phyloP scores from a whole-genome alignment of 2,888 invertebrate species.

The Tachina grossa region DNA sequence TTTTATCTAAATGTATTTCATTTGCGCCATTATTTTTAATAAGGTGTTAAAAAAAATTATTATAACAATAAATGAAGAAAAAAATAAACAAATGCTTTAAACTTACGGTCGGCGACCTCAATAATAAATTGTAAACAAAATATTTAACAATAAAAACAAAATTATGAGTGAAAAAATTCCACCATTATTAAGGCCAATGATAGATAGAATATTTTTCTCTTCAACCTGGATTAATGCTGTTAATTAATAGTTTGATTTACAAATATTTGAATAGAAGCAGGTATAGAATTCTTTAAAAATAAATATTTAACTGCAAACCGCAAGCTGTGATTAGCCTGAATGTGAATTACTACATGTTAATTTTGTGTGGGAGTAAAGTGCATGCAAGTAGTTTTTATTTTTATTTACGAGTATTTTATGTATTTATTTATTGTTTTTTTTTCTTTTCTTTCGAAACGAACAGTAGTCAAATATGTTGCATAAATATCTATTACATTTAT shows the following conservation, averaged over 20 bases:
- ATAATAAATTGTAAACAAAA: constrained; percentile 52
- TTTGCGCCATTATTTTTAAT: constrained; percentile 23
- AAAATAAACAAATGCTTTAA: neutral
- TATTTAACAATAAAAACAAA: neutral
- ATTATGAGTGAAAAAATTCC: neutral
- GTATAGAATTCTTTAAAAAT: neutral
- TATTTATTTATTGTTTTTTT: neutral
- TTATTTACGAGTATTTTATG: too few relatives aligned
- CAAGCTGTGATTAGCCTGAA: constrained; percentile 27
- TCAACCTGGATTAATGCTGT: too few relatives aligned
- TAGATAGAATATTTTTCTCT: neutral
- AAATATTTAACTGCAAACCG: neutral
- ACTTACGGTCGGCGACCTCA: constrained; percentile 67
- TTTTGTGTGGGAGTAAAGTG: constrained; percentile 38
- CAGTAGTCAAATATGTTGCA: constrained; percentile 64
- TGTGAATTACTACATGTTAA: neutral
- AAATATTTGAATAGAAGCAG: neutral
- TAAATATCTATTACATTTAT: constrained; percentile 59
- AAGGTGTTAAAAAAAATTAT: constrained; percentile 55
- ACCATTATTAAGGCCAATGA: neutral
- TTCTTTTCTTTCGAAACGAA: neutral
- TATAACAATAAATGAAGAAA: neutral
- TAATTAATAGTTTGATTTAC: too few relatives aligned
- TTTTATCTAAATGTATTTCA: constrained; percentile 20
- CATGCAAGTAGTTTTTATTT: neutral